These are phyloP conservation scores for Ptycholaimellus sp. DNA, from an alignment of 2,888 invertebrate genomes.

Conservation along the genomic window DNA sequence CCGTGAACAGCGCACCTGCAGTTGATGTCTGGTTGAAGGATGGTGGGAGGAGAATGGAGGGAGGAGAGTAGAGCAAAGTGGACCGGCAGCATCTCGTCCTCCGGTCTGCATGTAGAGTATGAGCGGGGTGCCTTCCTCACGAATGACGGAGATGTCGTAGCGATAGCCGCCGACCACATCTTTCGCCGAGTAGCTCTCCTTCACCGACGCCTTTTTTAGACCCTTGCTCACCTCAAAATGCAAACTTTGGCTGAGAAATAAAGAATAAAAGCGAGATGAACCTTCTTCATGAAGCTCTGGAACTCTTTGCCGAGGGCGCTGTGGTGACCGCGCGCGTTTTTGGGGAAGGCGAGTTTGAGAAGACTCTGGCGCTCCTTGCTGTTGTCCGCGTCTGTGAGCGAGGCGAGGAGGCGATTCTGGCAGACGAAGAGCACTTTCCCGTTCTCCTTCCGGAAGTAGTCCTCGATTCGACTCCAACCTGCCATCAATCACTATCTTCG, in stretches of 20 bases:
- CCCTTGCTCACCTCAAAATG: too few species aligned
- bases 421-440: constrained; percentile 23
- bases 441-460: constrained; percentile 10
- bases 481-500: not conserved
- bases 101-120: constrained; percentile 19
- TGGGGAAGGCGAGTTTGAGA: constrained; percentile 10
- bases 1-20: constrained; percentile 22
- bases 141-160: constrained; percentile 11
- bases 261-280: too few species aligned
- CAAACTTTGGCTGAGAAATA: too few species aligned
- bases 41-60: too few species aligned
- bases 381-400: constrained; percentile 14
- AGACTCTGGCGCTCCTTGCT: constrained; percentile 12
- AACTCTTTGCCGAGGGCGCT: constrained; percentile 18
- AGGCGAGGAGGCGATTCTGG: constrained; percentile 20
- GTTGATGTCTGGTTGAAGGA: constrained; percentile 13
- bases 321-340: constrained; percentile 1
- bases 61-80: too few species aligned
- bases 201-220: constrained; percentile 12
- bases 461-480: not conserved
- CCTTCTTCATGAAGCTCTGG: constrained; percentile 19
- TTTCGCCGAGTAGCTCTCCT: constrained; percentile 18
- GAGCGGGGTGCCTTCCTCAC: constrained; percentile 18
- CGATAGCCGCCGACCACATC: constrained; percentile 16
- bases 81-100: too few species aligned